Base-by-base conservation (phyloP, 2,888 invertebrate genomes). In the Thecocarcelia acutangulata region DNA sequence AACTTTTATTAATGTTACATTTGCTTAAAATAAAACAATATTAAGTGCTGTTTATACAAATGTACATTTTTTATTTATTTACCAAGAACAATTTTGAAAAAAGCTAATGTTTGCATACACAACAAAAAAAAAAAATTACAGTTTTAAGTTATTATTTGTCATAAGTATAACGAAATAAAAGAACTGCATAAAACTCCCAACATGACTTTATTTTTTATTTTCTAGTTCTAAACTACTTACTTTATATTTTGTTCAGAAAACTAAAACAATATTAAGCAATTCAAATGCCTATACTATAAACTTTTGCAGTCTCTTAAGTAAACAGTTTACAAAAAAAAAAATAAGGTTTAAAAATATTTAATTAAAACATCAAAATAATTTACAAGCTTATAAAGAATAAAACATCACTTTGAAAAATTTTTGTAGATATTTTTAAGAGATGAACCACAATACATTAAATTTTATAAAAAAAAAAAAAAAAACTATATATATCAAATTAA, bases 351-450 rank as follows among this genome's bases (percentile, higher is more conserved):
- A 40, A 17, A 44, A 15, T 37, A 64, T 33, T 5, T 42, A 42
- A 54, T 12, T 2, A 63, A 56, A 64, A 64, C 15, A 2, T 42
- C 12, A 24, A 63, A 59, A 21, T 42, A 59, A 21, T 58, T 52
- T 50, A 66, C 69, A 42, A 63, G 73, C 58, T 75, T 75, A 48
- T 56, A 40, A 48, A 33, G 54, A 56, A 69, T 37, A 52, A 73
- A 63, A 73, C 68, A 59, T 68, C 72, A 64, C 66, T 68, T 72
- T 9, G 76, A 63, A 24, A 9, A 64, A 56, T 76, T 76, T 82
- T 75, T 82, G 82, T 82, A 82, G 82, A 82, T 82, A 82, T 66
- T 72, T 75, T 70, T 75, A 64, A 70, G 59, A 56, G 11, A 75
- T 40, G 54, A 76, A 72, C 59, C 70, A 54, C 46, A 63, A 40